Percentiles rank a stretch among this genome's conserved stretches.
Conservation (phyloP, 2,113 vertebrate species). For the Mustelus asterias region DNA sequence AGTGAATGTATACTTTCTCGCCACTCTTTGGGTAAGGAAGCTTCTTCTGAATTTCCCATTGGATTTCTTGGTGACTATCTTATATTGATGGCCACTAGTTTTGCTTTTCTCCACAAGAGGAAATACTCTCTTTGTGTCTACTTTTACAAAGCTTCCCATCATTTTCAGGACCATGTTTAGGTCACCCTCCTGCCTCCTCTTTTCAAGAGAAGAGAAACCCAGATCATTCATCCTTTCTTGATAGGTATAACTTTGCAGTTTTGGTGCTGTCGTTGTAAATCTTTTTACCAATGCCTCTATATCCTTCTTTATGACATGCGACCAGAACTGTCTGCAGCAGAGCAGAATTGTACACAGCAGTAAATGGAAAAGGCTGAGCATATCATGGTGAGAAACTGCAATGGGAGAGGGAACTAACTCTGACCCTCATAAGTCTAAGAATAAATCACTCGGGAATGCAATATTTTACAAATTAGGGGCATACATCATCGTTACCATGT, state of each 20-base stretch:
- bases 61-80: neutral
- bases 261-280: neutral
- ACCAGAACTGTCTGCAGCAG: no score
- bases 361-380: neutral
- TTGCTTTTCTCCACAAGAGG: neutral
- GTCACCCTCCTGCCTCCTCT: neutral
- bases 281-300: neutral
- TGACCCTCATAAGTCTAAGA: neutral
- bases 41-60: neutral
- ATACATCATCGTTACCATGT: neutral
- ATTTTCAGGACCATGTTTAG: neutral
- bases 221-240: neutral
- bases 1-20: neutral
- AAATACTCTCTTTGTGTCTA: no score
- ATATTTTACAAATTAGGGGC: neutral
- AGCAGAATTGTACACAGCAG: no score
- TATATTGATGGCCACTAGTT: neutral
- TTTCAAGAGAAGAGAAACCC: neutral
- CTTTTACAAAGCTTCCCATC: neutral
- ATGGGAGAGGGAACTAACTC: neutral
- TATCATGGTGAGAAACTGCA: neutral
- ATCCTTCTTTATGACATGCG: neutral
- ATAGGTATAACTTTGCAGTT: neutral
- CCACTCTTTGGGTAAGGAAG: neutral
- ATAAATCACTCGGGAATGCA: neutral